These are phyloP conservation scores for Coronaproctus castanopsis DNA, from an alignment of 2,888 invertebrate species.

Conservation along the genomic window DNA sequence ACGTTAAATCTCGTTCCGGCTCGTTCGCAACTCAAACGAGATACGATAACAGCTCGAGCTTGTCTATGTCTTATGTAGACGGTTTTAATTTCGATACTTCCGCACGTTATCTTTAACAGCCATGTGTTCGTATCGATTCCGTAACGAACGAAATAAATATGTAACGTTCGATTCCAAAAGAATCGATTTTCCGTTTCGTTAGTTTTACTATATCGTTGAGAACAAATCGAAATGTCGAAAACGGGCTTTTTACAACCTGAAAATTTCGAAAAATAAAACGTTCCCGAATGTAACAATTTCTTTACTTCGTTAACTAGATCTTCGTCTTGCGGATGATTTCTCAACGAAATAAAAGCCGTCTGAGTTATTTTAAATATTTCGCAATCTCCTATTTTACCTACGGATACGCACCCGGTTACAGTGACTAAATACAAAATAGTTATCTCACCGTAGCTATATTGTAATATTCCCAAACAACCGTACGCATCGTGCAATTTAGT, in stretches of 20 bases:
- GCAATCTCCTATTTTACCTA: constrained; percentile 83
- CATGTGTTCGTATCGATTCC: constrained; percentile 77
- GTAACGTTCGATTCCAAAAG: constrained; percentile 95
- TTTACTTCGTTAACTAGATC: constrained; percentile 41
- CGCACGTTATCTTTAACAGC: constrained; percentile 91
- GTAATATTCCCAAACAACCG: constrained; percentile 85
- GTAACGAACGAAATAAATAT: constrained; percentile 76
- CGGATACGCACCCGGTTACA: constrained; percentile 87
- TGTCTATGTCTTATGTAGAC: constrained; percentile 93
- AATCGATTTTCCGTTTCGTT: constrained; percentile 78
- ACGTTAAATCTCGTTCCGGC: constrained; percentile 97
- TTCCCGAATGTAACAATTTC: constrained; percentile 89
- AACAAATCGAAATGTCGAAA: constrained; percentile 84
- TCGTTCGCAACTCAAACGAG: constrained; percentile 87
- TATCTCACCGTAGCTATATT: constrained; percentile 60
- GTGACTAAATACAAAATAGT: constrained; percentile 73
- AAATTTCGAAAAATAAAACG: constrained; percentile 95
- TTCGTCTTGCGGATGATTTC: constrained; percentile 42
- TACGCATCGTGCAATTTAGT: constrained; percentile 84
- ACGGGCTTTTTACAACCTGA: constrained; percentile 33
- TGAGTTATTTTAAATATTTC: constrained; percentile 90
- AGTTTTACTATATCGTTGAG: constrained; percentile 67
- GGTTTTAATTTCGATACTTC: constrained; percentile 89
- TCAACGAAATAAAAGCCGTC: constrained; percentile 72
- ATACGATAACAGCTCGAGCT: constrained; percentile 85